Evolutionary conservation across 2,113 vertebrate species (phyloP).

Genomic region (Noturus placidus): DNA sequence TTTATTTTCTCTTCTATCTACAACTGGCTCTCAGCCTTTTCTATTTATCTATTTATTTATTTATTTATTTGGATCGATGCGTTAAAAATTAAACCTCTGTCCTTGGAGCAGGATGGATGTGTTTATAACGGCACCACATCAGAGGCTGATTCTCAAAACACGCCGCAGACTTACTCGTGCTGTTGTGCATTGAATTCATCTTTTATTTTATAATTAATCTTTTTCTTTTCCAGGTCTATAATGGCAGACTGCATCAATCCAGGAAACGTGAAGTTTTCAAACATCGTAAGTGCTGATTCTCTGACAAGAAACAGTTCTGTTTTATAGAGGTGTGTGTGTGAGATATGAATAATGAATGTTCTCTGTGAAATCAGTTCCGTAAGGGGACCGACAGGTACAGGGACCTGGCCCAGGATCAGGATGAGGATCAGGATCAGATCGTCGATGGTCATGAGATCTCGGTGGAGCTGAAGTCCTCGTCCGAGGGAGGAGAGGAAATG

Average conservation of each 20-base stretch:
- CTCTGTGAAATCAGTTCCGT: background rate
- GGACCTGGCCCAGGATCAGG: slow-evolving; percentile 32
- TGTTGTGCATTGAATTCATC: background rate
- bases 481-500: slow-evolving; percentile 73
- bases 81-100: slow-evolving; percentile 19
- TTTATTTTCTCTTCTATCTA: background rate
- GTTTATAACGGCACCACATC: slow-evolving; percentile 9
- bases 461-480: slow-evolving; percentile 84
- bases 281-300: slow-evolving; percentile 71
- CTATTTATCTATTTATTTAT: background rate
- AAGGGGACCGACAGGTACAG: background rate
- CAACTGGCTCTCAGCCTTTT: background rate
- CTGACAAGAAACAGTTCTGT: background rate
- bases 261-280: slow-evolving; percentile 78
- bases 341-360: too few species aligned
- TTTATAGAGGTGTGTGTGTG: background rate
- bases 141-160: background rate
- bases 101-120: slow-evolving; percentile 10
- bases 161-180: background rate
- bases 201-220: background rate
- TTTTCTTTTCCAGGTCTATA: slow-evolving; percentile 18
- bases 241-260: slow-evolving; percentile 72
- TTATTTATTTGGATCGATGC: background rate
- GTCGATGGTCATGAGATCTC: slow-evolving; percentile 77
- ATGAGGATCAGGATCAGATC: slow-evolving; percentile 74